Conservation (phyloP, 2,113 vertebrate genomes). For the Etheostoma cragini region DNA sequence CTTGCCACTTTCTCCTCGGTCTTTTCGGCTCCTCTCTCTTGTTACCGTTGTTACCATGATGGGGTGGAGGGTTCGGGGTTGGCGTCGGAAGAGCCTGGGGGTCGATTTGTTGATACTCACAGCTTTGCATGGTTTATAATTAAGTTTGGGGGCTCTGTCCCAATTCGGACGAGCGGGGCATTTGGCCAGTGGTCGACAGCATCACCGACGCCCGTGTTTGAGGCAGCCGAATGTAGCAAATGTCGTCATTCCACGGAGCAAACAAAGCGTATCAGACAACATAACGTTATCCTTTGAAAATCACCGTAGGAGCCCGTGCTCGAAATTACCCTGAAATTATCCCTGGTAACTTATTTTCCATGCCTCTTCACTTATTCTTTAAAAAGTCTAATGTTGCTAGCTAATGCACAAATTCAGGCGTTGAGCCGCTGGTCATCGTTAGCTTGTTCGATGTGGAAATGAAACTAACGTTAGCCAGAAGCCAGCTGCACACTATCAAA, state of each 20-base stretch:
- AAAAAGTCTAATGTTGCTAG: not conserved
- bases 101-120: conserved; percentile 91
- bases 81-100: conserved; percentile 76
- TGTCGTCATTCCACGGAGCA: conserved; percentile 29
- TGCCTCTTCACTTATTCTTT: conserved; percentile 9
- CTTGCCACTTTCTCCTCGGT: conserved; percentile 89
- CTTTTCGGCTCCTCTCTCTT: conserved; percentile 49
- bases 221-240: conserved; percentile 7
- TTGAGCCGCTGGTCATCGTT: not conserved
- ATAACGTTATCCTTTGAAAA: conserved; percentile 5
- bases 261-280: conserved; percentile 30
- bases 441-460: conserved; percentile 22
- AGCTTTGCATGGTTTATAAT: conserved; percentile 81
- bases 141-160: conserved; percentile 34
- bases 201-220: conserved; percentile 39
- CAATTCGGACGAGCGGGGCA: conserved; percentile 19
- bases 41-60: not conserved
- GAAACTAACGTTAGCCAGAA: not conserved
- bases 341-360: not conserved
- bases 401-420: not conserved
- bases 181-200: conserved; percentile 21
- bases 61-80: conserved; percentile 62
- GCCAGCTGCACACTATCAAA: conserved; percentile 45
- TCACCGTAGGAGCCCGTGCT: conserved; percentile 19
- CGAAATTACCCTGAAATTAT: not conserved